A percentile compares a stretch with the other conserved stretches of the same genome.
Evolutionary conservation across 2,797 vertebrate genomes (phyloP).

Genomic region (Molossus molossus): DNA sequence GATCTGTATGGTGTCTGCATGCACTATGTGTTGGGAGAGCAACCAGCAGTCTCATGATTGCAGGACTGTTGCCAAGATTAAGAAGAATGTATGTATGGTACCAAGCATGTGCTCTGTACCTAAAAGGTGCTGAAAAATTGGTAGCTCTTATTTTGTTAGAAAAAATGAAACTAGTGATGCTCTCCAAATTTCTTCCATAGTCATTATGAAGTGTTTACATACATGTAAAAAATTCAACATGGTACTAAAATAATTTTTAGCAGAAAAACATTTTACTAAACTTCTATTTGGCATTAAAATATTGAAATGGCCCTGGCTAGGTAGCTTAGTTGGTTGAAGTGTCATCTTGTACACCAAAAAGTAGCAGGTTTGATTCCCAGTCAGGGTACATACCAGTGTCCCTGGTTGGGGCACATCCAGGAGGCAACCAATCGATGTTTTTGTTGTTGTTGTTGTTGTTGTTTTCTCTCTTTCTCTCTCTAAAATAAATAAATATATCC

Average conservation of each 20-base stretch:
- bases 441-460: no score
- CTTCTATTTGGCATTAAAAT: constrained; percentile 54
- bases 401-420: no score
- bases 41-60: neutral
- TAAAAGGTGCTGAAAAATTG: neutral
- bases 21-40: neutral
- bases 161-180: constrained; percentile 23
- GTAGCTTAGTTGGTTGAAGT: no score
- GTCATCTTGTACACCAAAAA: no score
- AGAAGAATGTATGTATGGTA: neutral
- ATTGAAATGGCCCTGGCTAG: neutral
- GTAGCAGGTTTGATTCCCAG: no score
- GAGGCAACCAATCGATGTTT: no score
- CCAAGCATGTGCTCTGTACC: neutral
- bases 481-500: no score
- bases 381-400: no score
- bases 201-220: constrained; percentile 32
- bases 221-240: neutral
- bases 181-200: constrained; percentile 47
- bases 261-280: constrained; percentile 55
- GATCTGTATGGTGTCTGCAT: neutral
- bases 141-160: constrained; percentile 28
- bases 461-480: no score
- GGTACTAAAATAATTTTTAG: constrained; percentile 54
- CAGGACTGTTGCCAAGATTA: neutral